phyloP scores from a whole-genome alignment of 2,888 invertebrate genomes.

The Mesodorylaimus sp. region DNA sequence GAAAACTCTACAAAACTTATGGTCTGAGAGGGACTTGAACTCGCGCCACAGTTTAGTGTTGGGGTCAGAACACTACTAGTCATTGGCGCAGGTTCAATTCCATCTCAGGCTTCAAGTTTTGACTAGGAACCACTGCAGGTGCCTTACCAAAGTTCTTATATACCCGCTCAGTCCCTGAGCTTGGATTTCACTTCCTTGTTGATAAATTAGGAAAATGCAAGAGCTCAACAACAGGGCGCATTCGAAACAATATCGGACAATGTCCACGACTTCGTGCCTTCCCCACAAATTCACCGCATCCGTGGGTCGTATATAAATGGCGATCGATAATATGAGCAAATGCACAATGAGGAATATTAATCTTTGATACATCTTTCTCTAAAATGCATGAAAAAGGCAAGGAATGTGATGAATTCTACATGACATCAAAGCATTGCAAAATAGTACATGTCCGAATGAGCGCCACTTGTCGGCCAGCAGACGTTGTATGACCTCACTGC shows the following conservation, averaged over 20 bases:
- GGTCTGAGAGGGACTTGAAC: too few relatives aligned
- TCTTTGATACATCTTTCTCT: constrained; percentile 80
- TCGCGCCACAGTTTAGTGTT: too few relatives aligned
- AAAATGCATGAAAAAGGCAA: too few relatives aligned
- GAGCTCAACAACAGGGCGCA: constrained; percentile 65
- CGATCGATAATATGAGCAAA: constrained; percentile 62
- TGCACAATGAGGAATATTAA: constrained; percentile 69
- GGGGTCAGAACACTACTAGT: too few relatives aligned
- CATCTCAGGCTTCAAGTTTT: too few relatives aligned
- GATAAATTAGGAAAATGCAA: constrained; percentile 64
- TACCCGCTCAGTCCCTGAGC: constrained; percentile 79
- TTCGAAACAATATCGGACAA: constrained; percentile 55
- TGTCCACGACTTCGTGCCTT: constrained; percentile 1
- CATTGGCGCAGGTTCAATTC: too few relatives aligned
- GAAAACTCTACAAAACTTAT: too few relatives aligned
- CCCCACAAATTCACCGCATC: neutral
- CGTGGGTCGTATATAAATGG: constrained; percentile 71
- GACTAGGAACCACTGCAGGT: too few relatives aligned
- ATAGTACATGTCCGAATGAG: constrained; percentile 68
- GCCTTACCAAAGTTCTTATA: constrained; percentile 67
- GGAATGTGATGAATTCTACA: too few relatives aligned
- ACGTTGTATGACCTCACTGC: constrained; percentile 90
- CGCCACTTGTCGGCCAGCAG: constrained; percentile 98
- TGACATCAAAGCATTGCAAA: too few relatives aligned
- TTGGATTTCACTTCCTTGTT: constrained; percentile 80